Evolutionary conservation across 2,888 invertebrate genomes (phyloP).

Genomic region (Malacosoma neustria): DNA sequence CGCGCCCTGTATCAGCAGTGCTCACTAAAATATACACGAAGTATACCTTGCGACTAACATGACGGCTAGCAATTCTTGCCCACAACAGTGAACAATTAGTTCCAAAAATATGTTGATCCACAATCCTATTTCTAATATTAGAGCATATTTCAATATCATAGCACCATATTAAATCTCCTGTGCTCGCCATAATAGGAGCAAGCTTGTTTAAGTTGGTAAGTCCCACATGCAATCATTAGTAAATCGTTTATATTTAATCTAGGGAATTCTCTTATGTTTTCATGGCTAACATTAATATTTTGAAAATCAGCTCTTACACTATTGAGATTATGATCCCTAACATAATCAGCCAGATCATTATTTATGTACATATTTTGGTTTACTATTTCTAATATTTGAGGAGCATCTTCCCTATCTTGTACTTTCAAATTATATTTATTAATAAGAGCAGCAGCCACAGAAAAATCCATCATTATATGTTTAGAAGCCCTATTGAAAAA

Average conservation of each 20-base stretch:
- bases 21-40: too few relatives aligned
- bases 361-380: slow-evolving; percentile 5
- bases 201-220: slow-evolving; percentile 10
- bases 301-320: slow-evolving; percentile 3
- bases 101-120: too few relatives aligned
- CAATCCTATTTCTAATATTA: too few relatives aligned
- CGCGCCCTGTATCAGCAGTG: too few relatives aligned
- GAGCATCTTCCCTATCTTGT: too few relatives aligned
- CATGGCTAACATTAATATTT: slow-evolving; percentile 1
- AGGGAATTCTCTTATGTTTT: slow-evolving; percentile 1
- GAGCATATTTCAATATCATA: slow-evolving; percentile 11
- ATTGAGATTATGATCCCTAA: slow-evolving; percentile 2
- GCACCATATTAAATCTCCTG: slow-evolving; percentile 7
- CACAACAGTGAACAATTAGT: too few relatives aligned
- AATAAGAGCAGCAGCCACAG: background rate
- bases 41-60: too few relatives aligned
- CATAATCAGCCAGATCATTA: slow-evolving; percentile 5
- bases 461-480: too few relatives aligned
- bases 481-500: background rate
- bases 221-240: slow-evolving; percentile 7
- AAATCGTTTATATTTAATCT: slow-evolving; percentile 1
- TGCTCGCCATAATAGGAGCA: slow-evolving; percentile 10
- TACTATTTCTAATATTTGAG: slow-evolving; percentile 4
- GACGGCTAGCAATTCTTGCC: too few relatives aligned
- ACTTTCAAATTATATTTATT: slow-evolving; percentile 8